A percentile compares a stretch with the other conserved stretches of the same genome.
These are phyloP conservation scores for Ellobius talpinus DNA, from an alignment of 2,113 vertebrate species.

Conservation along the genomic window DNA sequence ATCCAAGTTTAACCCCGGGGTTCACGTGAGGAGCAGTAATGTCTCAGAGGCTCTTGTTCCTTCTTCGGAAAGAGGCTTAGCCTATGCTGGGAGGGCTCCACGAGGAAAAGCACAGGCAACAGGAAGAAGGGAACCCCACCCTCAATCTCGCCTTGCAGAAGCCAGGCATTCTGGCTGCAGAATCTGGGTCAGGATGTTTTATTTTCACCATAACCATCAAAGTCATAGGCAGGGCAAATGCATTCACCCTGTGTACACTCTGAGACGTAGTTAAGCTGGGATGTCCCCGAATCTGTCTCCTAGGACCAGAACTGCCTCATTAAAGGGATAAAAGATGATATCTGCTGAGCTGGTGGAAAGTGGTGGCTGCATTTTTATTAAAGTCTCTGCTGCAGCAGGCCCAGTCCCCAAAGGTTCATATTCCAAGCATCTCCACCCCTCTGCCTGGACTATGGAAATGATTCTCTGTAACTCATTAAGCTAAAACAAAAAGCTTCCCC, in stretches of 20 bases:
- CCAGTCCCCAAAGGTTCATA: constrained; percentile 81
- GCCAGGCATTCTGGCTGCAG: constrained; percentile 13
- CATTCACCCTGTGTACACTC: constrained; percentile 65
- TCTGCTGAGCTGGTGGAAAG: constrained; percentile 84
- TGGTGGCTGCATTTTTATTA: constrained; percentile 82
- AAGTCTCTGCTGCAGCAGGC: constrained; percentile 78
- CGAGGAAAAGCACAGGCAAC: background rate
- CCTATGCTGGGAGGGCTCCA: background rate
- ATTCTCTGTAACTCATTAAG: constrained; percentile 82
- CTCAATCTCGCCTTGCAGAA: background rate
- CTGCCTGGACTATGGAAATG: constrained; percentile 63
- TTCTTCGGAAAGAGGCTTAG: background rate
- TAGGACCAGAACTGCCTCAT: constrained; percentile 81
- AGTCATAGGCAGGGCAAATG: constrained; percentile 77
- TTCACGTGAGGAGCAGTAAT: background rate
- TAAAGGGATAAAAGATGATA: constrained; percentile 83
- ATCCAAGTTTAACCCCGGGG: background rate
- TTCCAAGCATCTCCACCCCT: constrained; percentile 71
- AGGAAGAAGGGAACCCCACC: background rate
- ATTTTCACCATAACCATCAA: constrained; percentile 74
- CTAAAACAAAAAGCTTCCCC: constrained; percentile 70
- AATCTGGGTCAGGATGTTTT: constrained; percentile 75
- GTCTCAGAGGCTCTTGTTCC: background rate
- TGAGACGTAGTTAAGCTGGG: constrained; percentile 74
- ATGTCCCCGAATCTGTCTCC: constrained; percentile 79